Conservation (phyloP, 2,888 invertebrate species). For the Sussaba pulchella region DNA sequence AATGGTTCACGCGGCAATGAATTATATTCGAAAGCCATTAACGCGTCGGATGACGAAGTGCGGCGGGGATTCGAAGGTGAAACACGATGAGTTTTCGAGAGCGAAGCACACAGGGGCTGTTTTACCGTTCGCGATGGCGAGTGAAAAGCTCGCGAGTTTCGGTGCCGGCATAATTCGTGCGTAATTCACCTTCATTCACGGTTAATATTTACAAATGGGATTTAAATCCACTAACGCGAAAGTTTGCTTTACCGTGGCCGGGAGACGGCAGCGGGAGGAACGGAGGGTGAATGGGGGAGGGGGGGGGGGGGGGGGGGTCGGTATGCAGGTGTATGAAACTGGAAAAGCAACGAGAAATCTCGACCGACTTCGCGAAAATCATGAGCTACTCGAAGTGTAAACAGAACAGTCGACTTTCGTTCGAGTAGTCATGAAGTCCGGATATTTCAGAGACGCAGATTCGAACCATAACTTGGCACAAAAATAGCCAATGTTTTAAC, state of each 20-base stretch:
- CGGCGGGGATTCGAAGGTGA: constrained; percentile 36
- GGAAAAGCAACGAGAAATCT: constrained; percentile 34
- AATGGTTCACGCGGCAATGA: constrained; percentile 55
- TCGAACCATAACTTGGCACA: constrained; percentile 24
- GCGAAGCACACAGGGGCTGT: constrained; percentile 22
- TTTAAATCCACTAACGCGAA: constrained; percentile 69
- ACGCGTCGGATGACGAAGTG: constrained; percentile 20
- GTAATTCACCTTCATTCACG: constrained; percentile 56
- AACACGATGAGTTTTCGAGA: constrained; percentile 55
- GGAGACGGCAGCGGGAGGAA: too few species aligned
- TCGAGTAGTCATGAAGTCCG: constrained; percentile 43
- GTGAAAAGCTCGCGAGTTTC: constrained; percentile 27
- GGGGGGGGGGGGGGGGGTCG: not conserved
- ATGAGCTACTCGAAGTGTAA: constrained; percentile 55
- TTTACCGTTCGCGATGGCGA: constrained; percentile 24
- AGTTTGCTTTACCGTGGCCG: constrained; percentile 58
- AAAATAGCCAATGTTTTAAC: too few species aligned
- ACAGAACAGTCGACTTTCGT: constrained; percentile 44
- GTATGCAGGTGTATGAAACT: not conserved
- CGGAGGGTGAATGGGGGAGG: not conserved
- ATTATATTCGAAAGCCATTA: constrained; percentile 56
- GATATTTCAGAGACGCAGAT: constrained; percentile 7
- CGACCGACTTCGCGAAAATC: not conserved
- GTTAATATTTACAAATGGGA: constrained; percentile 72
- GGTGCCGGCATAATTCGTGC: constrained; percentile 57